A percentile compares a stretch with the other conserved stretches of the same genome.
These are phyloP conservation scores for Cyclina sinensis DNA, from an alignment of 1,140 invertebrate genomes.

Conservation along the genomic window DNA sequence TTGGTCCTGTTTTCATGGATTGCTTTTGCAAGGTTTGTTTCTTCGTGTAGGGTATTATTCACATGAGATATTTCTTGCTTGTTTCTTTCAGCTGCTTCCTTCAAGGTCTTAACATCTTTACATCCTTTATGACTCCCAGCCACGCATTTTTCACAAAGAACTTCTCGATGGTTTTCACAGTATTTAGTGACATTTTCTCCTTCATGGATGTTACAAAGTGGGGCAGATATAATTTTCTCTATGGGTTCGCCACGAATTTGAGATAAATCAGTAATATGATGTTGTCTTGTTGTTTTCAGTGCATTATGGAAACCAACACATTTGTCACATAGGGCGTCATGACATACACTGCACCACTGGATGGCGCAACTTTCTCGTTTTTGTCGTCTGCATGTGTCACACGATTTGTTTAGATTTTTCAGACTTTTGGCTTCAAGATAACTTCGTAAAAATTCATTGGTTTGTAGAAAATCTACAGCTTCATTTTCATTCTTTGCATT, in stretches of 20 bases:
- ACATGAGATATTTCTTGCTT: not conserved
- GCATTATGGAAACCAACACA: slow-evolving; percentile 67
- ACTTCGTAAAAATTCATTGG: slow-evolving; percentile 40
- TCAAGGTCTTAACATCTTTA: slow-evolving; percentile 25
- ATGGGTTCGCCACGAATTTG: slow-evolving; percentile 40
- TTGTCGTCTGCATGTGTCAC: slow-evolving; percentile 61
- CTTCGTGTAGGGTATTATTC: slow-evolving; percentile 27
- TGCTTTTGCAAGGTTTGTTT: slow-evolving; percentile 43
- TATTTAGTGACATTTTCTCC: slow-evolving; percentile 61
- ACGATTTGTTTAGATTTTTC: slow-evolving; percentile 42
- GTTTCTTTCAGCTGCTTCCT: slow-evolving; percentile 28
- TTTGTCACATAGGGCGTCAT: slow-evolving; percentile 61
- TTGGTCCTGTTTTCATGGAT: slow-evolving; percentile 52
- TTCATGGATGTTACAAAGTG: slow-evolving; percentile 31
- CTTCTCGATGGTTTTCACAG: slow-evolving; percentile 51
- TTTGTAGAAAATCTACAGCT: not conserved
- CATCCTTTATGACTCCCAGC: slow-evolving; percentile 57
- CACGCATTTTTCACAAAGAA: slow-evolving; percentile 64
- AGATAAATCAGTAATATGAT: not conserved
- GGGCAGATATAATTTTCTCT: slow-evolving; percentile 45
- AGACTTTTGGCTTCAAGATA: slow-evolving; percentile 52
- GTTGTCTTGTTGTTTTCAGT: slow-evolving; percentile 58
- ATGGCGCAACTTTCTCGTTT: not conserved
- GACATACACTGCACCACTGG: slow-evolving; percentile 49
- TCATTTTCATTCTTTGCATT: not conserved